Percentiles rank a stretch among this genome's conserved stretches.
phyloP scores from a whole-genome alignment of 2,888 invertebrate genomes.

The Clusia tigrina region DNA sequence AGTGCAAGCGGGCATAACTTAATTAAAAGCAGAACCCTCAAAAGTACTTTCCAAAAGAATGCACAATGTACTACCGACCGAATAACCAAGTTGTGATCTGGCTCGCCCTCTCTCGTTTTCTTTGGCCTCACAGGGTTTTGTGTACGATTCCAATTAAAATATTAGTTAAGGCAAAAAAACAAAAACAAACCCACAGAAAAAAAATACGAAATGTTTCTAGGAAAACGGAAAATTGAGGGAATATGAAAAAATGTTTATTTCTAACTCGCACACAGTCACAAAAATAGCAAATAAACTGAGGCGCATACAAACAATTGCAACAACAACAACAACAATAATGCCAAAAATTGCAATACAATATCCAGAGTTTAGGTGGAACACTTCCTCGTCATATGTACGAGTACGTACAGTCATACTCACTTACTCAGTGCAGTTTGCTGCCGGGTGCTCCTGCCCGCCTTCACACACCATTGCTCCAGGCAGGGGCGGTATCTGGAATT shows the following conservation, averaged over 20 bases:
- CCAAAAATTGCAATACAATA: slow-evolving; percentile 13
- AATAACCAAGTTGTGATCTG: slow-evolving; percentile 9
- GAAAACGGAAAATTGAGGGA: background rate
- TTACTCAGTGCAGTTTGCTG: no score
- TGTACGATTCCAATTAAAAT: background rate
- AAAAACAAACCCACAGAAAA: no score
- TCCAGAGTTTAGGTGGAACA: slow-evolving; percentile 17
- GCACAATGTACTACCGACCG: background rate
- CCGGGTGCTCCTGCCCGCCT: no score
- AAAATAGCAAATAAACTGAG: background rate
- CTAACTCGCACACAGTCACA: background rate
- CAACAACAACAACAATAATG: background rate
- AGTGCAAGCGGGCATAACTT: slow-evolving; percentile 1
- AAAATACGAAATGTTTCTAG: no score
- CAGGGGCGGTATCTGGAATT: no score
- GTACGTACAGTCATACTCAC: no score
- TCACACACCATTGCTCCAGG: no score
- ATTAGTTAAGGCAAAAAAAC: background rate
- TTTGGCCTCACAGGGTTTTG: no score
- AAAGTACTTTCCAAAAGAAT: background rate
- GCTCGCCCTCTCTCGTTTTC: no score
- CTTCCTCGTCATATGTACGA: no score
- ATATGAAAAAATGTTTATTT: background rate
- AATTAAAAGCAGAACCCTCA: background rate
- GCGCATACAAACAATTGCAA: background rate